Base-by-base conservation (phyloP, 37 sponge, comb jelly and placozoan genomes). In the Corticium candelabrum region DNA sequence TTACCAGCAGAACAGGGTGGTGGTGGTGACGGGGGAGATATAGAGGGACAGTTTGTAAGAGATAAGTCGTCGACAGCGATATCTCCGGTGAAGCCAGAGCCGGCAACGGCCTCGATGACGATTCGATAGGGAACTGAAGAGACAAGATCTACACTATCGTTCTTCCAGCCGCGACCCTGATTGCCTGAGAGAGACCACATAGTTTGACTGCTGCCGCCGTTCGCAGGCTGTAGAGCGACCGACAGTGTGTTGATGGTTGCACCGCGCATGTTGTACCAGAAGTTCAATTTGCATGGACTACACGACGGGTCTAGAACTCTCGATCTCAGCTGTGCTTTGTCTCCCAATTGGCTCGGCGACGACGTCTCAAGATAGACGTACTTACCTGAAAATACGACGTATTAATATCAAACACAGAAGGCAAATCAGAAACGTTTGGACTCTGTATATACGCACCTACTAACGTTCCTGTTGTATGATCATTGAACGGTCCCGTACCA, bases 191-290 rank as follows among this genome's bases (percentile, higher is more conserved):
- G 62, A 50, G 62, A 50, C 62, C 62, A 50, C 15, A 50, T 11
- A 11, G 21, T 11, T 21, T 11, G 11, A 11, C 15, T 50, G 15
- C 15, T 50, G 62, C 74, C 74, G 1, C 41, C 21, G 2, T 70
- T 50, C 15, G 21, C 41, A 36, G 68, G 73, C 38, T 37, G 11
- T 36, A 74, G 35, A 69, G 43, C 76, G 7, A 82, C 83, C 15
- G 35, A 1, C 21, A 82, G 69, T 35, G 38, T 50, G 40, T 31
- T 74, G 41, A 82, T 82, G 31, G 76, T 37, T 30, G 68, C 7
- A 15, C 83, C 83, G 78, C 77, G 77, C 83, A 82, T 82, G 69
- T 82, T 73, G 70, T 82, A 82, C 76, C 77, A 76, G 78, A 82
- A 82, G 62, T 21, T 11, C 62, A 50, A 27, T 50, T 50, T 21